phyloP scores from a whole-genome alignment of 2,797 vertebrate species.

The Acomys russatus region DNA sequence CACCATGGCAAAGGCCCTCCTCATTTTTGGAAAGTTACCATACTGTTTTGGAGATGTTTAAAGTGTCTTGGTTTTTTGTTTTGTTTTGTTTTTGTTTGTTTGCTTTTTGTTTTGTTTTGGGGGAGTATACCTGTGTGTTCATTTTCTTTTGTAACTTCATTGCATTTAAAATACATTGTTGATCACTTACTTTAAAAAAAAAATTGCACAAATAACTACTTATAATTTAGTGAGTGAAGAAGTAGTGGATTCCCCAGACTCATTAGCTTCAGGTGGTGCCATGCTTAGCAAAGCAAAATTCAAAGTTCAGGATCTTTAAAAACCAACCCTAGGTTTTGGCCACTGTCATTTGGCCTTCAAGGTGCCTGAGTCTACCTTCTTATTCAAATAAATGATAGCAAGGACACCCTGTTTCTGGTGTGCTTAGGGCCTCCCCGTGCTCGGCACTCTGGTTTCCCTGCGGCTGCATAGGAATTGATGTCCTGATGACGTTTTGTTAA shows the following conservation, averaged over 20 bases:
- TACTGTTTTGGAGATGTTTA: background rate
- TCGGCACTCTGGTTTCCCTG: constrained; percentile 15
- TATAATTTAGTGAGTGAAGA: background rate
- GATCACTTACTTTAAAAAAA: constrained; percentile 3
- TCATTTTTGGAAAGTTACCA: background rate
- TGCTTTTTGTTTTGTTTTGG: too few species aligned
- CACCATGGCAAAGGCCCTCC: background rate
- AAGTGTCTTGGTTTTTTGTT: background rate
- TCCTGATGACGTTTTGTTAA: background rate
- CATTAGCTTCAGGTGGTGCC: background rate
- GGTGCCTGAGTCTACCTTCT: constrained; percentile 18
- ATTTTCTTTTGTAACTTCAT: constrained; percentile 39
- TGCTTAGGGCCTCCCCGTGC: background rate
- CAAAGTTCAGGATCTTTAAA: constrained; percentile 28
- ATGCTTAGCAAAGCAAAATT: constrained; percentile 15
- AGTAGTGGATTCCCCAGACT: background rate
- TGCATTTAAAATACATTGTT: constrained; percentile 43
- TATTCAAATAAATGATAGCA: constrained; percentile 27
- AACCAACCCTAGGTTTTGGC: background rate
- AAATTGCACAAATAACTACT: constrained; percentile 9
- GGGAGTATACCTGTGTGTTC: background rate
- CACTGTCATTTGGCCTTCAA: background rate
- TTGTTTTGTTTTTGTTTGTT: background rate
- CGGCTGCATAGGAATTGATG: background rate
- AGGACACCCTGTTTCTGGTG: background rate